A percentile compares a stretch with the other conserved stretches of the same genome.
phyloP scores from a whole-genome alignment of 2,888 invertebrate species.

The Cancer borealis region DNA sequence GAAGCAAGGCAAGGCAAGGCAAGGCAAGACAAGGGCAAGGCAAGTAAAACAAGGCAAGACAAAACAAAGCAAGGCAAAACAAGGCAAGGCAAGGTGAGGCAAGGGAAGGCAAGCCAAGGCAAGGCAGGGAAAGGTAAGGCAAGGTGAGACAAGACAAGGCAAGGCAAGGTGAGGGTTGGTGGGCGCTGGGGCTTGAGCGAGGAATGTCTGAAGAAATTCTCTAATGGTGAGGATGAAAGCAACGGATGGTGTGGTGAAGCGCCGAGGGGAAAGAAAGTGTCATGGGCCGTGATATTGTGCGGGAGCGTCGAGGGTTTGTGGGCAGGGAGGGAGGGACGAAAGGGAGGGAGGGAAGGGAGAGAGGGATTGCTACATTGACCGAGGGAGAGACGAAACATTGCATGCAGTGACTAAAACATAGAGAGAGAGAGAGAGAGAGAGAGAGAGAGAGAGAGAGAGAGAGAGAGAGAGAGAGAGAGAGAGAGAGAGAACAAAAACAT shows the following conservation, averaged over 20 bases:
- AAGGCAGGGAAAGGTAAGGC: background rate
- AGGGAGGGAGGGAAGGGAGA: background rate
- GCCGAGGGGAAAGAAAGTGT: background rate
- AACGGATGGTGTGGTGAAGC: background rate
- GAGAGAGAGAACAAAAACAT: background rate
- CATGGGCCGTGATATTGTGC: background rate
- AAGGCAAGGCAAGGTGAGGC: background rate
- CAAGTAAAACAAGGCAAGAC: too few relatives aligned
- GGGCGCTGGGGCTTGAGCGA: background rate
- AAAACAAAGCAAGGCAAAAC: background rate
- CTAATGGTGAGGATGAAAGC: constrained; percentile 7
- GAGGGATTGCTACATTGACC: too few relatives aligned
- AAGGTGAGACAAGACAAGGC: background rate
- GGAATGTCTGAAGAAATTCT: background rate
- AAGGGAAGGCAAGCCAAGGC: background rate
- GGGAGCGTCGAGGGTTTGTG: background rate
- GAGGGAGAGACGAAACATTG: background rate
- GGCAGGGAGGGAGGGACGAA: background rate
- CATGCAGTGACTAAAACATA: background rate
- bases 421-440: constrained; percentile 11
- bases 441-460: background rate
- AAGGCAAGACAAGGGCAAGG: background rate
- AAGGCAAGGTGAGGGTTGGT: background rate
- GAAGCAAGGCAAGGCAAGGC: background rate
- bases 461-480: background rate